Base-by-base conservation (phyloP, 2,113 vertebrate genomes). In the Chloroceryle aenea region DNA sequence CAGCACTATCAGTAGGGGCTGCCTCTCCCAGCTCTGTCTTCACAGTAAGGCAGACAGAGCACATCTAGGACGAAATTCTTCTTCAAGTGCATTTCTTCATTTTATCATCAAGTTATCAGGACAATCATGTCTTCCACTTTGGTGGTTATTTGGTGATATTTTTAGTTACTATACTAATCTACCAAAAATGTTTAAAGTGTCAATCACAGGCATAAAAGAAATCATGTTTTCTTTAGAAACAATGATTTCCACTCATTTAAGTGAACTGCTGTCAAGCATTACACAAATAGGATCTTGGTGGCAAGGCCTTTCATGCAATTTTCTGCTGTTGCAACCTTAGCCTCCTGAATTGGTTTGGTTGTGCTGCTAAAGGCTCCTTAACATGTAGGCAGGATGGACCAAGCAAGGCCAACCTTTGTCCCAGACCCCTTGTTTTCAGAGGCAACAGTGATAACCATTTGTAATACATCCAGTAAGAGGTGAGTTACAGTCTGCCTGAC, bases 1-100 rank as follows among this genome's bases (percentile, higher is more conserved):
- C 27, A 52, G 16, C 0, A 0, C 18, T 40, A 10, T 13, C 43
- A 56, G 6, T 14, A 21, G 69, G 22, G 56, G 14, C 12, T 72
- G 32, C 43, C 30, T 74, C 85, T 85, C 50, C 59, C 26, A 85
- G 19, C 21, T 76, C 26, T 7, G 6, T 27, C 59, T 66, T 89
- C 53, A 30, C 0, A 3, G 27, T 26, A 14, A 53, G 58, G 32
- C 29, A 77, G 11, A 30, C 52, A 75, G 20, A 89, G 11, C 2
- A 15, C 3, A 13, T 73, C 14, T 10, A 2, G 14, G 22, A 91
- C 21, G 2, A 71, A 67, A 77, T 42, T 73, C 6, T 48, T 74
- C 25, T 79, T 22, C 25, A 63, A 42, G 14, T 17, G 59, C 6
- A 19, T 56, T 91, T 85, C 17, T 23, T 75, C 25, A 43, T 87